Base-by-base conservation (phyloP, 2,113 vertebrate species). In the Catharus fuscescens region DNA sequence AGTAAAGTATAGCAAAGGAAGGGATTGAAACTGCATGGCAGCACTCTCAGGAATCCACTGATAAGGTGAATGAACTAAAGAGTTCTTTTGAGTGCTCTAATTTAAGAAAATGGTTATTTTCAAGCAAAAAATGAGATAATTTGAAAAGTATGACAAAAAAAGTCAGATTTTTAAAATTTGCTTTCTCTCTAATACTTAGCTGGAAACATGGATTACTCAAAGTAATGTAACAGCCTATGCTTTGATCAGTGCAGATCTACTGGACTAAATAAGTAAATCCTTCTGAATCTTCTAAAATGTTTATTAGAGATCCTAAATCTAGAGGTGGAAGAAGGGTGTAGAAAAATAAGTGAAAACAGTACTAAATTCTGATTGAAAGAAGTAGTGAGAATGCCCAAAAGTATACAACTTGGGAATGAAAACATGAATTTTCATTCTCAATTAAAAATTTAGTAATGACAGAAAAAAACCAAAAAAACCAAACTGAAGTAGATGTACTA, bases 31-130 rank as follows among this genome's bases (percentile, higher is more conserved):
- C 34, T 87, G 76, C 54, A 93, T 62, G 48, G 60, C 90, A 96
- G 95, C 94, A 95, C 92, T 96, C 90, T 97, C 83, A 66, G 92
- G 92, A 90, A 89, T 94, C 86, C 54, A 66, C 12, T 88, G 95
- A 73, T 96, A 97, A 97, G 88, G 96, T 78, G 88, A 95, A 56
- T 34, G 78, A 89, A 88, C 67, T 42, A 29, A 96, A 90, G 69
- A 71, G 65, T 59, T 92, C 91, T 96, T 96, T 59, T 2, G 48
- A 88, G 87, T 61, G n/a, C 48, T 94, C 47, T 86, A 89, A 92
- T 32, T 52, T 76, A 88, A 57, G 56, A 79, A 83, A 94, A 86
- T 32, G 65, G 70, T 44, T 95, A 94, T 95, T 79, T 85, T 60
- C 89, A 91, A 53, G 47, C 45, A 97, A 48, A 48, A 95, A 96